Evolutionary conservation across 2,888 invertebrate genomes (phyloP), one percentile per base, ranked within the genome.

Genomic region (Nysson spinosus): DNA sequence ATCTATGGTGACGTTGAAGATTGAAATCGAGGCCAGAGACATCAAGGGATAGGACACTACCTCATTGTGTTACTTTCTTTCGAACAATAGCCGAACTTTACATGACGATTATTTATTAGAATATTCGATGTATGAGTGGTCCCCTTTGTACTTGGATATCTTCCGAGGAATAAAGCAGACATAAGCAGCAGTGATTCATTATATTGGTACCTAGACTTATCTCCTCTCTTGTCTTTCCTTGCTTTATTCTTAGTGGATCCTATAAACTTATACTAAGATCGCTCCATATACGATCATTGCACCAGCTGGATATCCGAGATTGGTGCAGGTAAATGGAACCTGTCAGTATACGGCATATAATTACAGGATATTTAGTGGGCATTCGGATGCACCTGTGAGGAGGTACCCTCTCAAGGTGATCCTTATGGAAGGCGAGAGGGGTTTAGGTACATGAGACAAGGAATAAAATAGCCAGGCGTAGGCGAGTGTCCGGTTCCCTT

Each of bases 401-500:
- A 63, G 63, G 63, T 56, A 56, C 47, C 70, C 61, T 60, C 69
- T 60, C 47, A 68, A 65, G 64, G 50, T 47, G 56, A 71, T 66
- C 57, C 44, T 60, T 47, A 50, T 39, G 49, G 47, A 51, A 52
- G 67, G 43, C 37, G 35, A 28, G 50, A 51, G 64, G 63, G 60
- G 65, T 71, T 64, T 55, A 43, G 52, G 57, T 64, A 67, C 42
- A 34, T 56, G 52, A 51, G 63, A 66, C 54, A 56, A 46, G 69
- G 74, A 81, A 79, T 71, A 74, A 77, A 77, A 78, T 74, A 77
- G 77, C 73, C 75, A 71, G 69, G 71, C 75, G 77, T 81, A 78
- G 80, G 73, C 77, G 81, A 84, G 85, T 84, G 83, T 85, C 84
- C 85, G 84, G 82, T 85, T 85, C 81, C 83, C 82, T 83, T 85